phyloP scores from a whole-genome alignment of 2,797 vertebrate genomes.

The Pempheris klunzingeri region DNA sequence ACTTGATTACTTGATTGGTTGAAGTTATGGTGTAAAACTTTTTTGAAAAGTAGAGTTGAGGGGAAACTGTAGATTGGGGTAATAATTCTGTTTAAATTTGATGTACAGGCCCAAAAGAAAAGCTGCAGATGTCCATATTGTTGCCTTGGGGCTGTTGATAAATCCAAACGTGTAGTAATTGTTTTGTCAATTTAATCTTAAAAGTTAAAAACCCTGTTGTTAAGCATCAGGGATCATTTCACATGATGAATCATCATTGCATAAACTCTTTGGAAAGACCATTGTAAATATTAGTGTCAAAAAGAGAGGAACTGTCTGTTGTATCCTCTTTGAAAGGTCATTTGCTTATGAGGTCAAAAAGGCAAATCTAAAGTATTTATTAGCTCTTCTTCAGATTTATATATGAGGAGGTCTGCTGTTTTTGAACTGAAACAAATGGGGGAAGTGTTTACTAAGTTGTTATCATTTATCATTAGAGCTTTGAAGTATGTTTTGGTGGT shows the following conservation, averaged over 20 bases:
- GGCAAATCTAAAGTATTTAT: constrained; percentile 55
- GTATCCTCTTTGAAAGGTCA: background rate
- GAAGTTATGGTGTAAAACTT: too few species aligned
- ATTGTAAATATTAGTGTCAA: constrained; percentile 40
- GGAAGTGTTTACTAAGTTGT: constrained; percentile 57
- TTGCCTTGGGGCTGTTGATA: background rate
- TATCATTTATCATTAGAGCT: constrained; percentile 50
- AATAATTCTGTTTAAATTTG: too few species aligned
- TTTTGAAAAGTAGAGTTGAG: background rate
- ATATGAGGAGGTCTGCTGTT: constrained; percentile 35
- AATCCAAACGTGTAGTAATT: background rate
- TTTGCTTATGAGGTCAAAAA: constrained; percentile 41
- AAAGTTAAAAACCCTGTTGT: constrained; percentile 2
- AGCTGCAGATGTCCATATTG: background rate
- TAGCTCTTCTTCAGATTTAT: constrained; percentile 48
- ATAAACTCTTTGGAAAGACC: constrained; percentile 20
- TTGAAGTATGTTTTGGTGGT: constrained; percentile 65
- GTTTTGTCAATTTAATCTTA: constrained; percentile 2
- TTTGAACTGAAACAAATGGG: constrained; percentile 41
- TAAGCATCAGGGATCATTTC: background rate
- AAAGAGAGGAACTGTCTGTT: constrained; percentile 4
- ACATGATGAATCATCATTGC: constrained; percentile 15
- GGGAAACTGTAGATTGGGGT: background rate
- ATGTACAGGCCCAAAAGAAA: too few species aligned
- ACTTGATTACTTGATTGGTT: too few species aligned